Percentiles rank a stretch among this genome's conserved stretches.
Evolutionary conservation across 2,888 invertebrate genomes (phyloP).

Genomic region (Troides helena): DNA sequence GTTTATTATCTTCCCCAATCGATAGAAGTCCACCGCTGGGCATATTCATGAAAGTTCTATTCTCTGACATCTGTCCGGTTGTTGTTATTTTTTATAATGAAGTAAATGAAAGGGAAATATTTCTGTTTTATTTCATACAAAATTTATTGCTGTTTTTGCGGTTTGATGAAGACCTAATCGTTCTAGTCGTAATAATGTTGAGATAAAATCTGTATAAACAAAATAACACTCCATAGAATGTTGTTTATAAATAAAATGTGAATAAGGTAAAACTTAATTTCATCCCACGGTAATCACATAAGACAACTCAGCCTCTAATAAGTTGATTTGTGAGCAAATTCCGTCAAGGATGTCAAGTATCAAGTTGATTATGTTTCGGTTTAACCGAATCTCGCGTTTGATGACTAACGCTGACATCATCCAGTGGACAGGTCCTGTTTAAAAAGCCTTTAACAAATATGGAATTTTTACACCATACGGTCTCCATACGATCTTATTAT

Average conservation of each 20-base stretch:
- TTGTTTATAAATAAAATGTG: neutral
- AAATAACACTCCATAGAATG: no score
- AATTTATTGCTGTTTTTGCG: no score
- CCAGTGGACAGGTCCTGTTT: conserved; percentile 1
- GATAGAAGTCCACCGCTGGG: no score
- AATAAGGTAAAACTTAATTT: neutral
- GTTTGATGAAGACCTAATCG: no score
- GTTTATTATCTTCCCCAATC: no score
- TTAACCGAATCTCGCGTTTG: conserved; percentile 15
- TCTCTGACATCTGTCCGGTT: no score
- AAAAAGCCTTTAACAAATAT: neutral
- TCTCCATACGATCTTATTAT: neutral
- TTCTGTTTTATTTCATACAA: no score
- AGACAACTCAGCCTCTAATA: conserved; percentile 12
- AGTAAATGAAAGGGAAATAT: no score
- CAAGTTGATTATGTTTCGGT: conserved; percentile 6
- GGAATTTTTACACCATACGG: neutral
- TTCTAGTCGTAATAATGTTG: no score
- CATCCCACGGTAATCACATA: conserved; percentile 5
- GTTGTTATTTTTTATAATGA: no score
- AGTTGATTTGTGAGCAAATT: conserved; percentile 13
- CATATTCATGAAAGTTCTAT: no score
- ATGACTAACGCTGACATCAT: conserved; percentile 30
- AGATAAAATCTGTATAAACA: no score
- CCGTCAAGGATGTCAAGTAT: conserved; percentile 26